Percentiles rank a stretch among this genome's conserved stretches.
These are phyloP conservation scores for Muscicapa comitata DNA, from an alignment of 2,797 vertebrate species.

Conservation along the genomic window DNA sequence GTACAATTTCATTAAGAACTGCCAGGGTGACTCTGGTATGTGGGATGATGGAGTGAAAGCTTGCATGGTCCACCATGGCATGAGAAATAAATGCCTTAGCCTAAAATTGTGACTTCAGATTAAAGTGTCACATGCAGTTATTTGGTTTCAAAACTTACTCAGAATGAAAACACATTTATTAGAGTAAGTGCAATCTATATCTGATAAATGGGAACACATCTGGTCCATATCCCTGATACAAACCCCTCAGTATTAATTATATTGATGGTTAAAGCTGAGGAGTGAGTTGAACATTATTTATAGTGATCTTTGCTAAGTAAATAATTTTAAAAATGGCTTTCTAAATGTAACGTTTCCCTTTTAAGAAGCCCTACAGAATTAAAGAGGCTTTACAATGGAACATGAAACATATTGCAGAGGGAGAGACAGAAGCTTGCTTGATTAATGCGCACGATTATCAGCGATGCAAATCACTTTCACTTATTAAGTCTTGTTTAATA, in stretches of 20 bases:
- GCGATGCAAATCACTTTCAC: slow-evolving; percentile 98
- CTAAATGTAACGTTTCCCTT: slow-evolving; percentile 84
- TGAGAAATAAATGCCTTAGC: slow-evolving; percentile 14
- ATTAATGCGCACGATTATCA: slow-evolving; percentile 98
- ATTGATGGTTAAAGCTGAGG: slow-evolving; percentile 74
- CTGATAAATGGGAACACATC: slow-evolving; percentile 78
- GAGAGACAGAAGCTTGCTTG: slow-evolving; percentile 92
- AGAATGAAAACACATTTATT: slow-evolving; percentile 65
- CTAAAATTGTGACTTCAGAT: slow-evolving; percentile 50
- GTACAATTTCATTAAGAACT: not conserved
- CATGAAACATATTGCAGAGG: slow-evolving; percentile 89
- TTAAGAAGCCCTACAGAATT: slow-evolving; percentile 91
- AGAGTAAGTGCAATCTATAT: slow-evolving; percentile 70
- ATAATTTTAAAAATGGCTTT: slow-evolving; percentile 81
- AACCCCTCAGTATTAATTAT: slow-evolving; percentile 75
- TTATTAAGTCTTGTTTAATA: slow-evolving; percentile 99
- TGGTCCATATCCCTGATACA: slow-evolving; percentile 63
- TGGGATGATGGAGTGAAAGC: not conserved
- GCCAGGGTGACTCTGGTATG: not conserved
- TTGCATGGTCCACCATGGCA: not conserved
- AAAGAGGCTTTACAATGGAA: slow-evolving; percentile 94
- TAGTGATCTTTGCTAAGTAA: slow-evolving; percentile 81
- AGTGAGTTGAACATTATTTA: slow-evolving; percentile 77
- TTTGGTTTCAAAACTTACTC: slow-evolving; percentile 69
- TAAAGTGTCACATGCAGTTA: slow-evolving; percentile 56